phyloP scores from a whole-genome alignment of 30 jellyfish, hydroid and myxozoan species.

The Aurelia aurita complex sp. Pacific region DNA sequence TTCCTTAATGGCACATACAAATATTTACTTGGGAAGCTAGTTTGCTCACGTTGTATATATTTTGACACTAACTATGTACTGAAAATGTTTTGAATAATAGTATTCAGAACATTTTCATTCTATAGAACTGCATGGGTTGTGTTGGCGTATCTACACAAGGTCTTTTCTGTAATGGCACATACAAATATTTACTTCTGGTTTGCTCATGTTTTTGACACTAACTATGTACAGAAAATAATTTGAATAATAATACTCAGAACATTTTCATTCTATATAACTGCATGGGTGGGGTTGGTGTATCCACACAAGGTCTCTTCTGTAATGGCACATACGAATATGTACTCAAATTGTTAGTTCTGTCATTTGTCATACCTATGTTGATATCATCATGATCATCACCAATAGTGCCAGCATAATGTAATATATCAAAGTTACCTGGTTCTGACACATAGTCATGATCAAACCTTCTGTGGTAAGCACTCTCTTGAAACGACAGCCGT shows the following conservation, averaged over 20 bases:
- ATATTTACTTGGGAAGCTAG: neutral
- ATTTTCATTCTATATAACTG: conserved; percentile 54
- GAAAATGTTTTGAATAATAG: too few species aligned
- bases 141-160: conserved; percentile 60
- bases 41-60: too few species aligned
- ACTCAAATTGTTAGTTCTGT: neutral
- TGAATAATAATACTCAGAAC: conserved; percentile 12
- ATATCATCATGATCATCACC: neutral
- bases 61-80: too few species aligned
- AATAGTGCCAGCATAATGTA: conserved; percentile 55
- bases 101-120: conserved; percentile 41
- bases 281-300: conserved; percentile 58
- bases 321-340: conserved; percentile 10
- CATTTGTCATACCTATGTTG: neutral
- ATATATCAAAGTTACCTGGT: conserved; percentile 38
- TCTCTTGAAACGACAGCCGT: neutral
- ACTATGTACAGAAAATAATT: too few species aligned
- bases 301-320: conserved; percentile 49
- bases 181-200: neutral
- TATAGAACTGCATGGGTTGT: conserved; percentile 50
- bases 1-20: conserved; percentile 8
- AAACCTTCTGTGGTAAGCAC: neutral
- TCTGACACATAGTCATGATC: conserved; percentile 56
- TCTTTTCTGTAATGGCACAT: conserved; percentile 9
- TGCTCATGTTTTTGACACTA: too few species aligned